A percentile compares a stretch with the other conserved stretches of the same genome.
phyloP scores from a whole-genome alignment of 2,113 vertebrate species.

The Crotalus viridis region DNA sequence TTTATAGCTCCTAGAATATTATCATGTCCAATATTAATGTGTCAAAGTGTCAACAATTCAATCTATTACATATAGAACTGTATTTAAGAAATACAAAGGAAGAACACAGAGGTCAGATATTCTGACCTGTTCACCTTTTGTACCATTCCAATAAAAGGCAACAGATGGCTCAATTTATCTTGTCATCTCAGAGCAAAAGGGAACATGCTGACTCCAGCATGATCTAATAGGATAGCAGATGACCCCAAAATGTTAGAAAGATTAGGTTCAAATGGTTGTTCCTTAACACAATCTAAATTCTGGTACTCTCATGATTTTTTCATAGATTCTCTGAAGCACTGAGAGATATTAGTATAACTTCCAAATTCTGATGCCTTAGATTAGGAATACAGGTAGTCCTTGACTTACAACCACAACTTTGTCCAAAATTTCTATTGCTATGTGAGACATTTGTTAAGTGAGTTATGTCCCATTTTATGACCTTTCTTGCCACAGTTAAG shows the following conservation, averaged over 20 bases:
- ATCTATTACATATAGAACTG: not conserved
- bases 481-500: not conserved
- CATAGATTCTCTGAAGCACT: not conserved
- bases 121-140: conserved; percentile 16
- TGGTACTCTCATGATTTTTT: not conserved
- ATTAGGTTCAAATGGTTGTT: not conserved
- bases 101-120: conserved; percentile 22
- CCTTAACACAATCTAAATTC: not conserved
- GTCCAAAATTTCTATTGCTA: not conserved
- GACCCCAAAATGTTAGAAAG: conserved; percentile 12
- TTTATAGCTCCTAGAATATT: conserved; percentile 5
- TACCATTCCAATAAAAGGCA: conserved; percentile 15
- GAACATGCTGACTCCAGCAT: conserved; percentile 44
- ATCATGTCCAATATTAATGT: not conserved
- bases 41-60: conserved; percentile 24
- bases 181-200: conserved; percentile 27
- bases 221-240: conserved; percentile 8
- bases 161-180: conserved; percentile 48
- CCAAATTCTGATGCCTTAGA: not conserved
- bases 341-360: not conserved
- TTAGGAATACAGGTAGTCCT: not conserved
- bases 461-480: not conserved
- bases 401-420: not conserved
- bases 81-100: not conserved
- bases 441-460: not conserved